Evolutionary conservation across 2,888 invertebrate genomes (phyloP).

Genomic region (Chymomyza amoena): DNA sequence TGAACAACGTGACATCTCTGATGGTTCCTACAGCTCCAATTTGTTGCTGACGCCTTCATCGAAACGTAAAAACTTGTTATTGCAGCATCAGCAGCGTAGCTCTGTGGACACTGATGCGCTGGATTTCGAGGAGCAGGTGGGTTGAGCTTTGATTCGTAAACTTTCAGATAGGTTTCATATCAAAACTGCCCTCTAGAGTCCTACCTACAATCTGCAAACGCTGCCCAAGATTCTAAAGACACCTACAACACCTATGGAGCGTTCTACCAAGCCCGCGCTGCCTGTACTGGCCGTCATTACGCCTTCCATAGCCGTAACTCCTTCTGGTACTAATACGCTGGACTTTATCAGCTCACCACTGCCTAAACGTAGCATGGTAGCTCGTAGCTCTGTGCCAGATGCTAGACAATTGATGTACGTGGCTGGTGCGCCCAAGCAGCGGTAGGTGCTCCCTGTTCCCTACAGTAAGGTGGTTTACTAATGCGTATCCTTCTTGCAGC

Average conservation of each 20-base stretch:
- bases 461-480: not conserved
- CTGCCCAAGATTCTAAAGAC: slow-evolving; percentile 62
- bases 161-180: not conserved
- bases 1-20: slow-evolving; percentile 79
- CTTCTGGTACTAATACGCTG: slow-evolving; percentile 64
- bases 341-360: slow-evolving; percentile 47
- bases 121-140: slow-evolving; percentile 84
- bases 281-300: slow-evolving; percentile 46
- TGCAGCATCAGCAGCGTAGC: slow-evolving; percentile 91
- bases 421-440: slow-evolving; percentile 50
- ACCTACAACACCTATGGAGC: slow-evolving; percentile 56
- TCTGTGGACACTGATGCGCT: slow-evolving; percentile 91
- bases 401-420: slow-evolving; percentile 59
- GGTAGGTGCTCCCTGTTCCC: slow-evolving; percentile 32
- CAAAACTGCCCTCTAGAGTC: slow-evolving; percentile 52
- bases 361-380: slow-evolving; percentile 47
- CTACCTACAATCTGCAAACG: slow-evolving; percentile 69
- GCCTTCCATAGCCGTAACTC: slow-evolving; percentile 82
- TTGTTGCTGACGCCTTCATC: slow-evolving; percentile 88
- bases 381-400: slow-evolving; percentile 50
- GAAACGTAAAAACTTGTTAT: slow-evolving; percentile 86
- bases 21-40: slow-evolving; percentile 78
- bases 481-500: slow-evolving; percentile 18
- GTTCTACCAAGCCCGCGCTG: slow-evolving; percentile 34
- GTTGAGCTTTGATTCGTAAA: not conserved